Conservation (phyloP, 2,113 vertebrate genomes). For the Rhinoderma darwinii region DNA sequence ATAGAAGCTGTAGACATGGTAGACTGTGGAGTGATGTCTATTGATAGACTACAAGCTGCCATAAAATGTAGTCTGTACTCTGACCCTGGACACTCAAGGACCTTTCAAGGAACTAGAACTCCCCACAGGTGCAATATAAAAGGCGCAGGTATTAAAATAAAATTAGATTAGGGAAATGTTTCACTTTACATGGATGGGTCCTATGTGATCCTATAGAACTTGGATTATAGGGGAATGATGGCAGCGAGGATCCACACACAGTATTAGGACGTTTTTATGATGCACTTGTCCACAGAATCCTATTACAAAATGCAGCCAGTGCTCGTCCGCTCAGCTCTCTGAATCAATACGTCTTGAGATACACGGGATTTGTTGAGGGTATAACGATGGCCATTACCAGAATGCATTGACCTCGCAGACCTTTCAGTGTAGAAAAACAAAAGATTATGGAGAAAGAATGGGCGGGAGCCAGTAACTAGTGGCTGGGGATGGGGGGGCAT, state of each 20-base stretch:
- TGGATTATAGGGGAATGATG: neutral
- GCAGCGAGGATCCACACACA: neutral
- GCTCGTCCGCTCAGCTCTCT: neutral
- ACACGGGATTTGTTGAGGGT: neutral
- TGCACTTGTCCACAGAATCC: neutral
- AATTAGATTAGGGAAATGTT: too few species aligned
- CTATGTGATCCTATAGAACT: neutral
- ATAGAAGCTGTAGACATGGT: too few species aligned
- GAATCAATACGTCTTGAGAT: constrained; percentile 32
- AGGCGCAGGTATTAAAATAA: too few species aligned
- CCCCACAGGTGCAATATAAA: too few species aligned
- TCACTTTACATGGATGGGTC: too few species aligned
- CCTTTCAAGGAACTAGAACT: too few species aligned
- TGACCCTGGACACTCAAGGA: too few species aligned
- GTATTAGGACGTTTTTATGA: neutral
- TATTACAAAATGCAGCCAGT: neutral
- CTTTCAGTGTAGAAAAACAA: constrained; percentile 20
- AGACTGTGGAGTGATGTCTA: too few species aligned
- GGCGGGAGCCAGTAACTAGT: neutral
- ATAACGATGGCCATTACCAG: neutral
- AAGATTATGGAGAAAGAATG: neutral
- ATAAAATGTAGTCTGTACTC: too few species aligned
- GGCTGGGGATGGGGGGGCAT: neutral
- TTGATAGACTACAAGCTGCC: too few species aligned
- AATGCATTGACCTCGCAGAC: constrained; percentile 12